phyloP scores from a whole-genome alignment of 2,113 vertebrate species.

The Sorex araneus region DNA sequence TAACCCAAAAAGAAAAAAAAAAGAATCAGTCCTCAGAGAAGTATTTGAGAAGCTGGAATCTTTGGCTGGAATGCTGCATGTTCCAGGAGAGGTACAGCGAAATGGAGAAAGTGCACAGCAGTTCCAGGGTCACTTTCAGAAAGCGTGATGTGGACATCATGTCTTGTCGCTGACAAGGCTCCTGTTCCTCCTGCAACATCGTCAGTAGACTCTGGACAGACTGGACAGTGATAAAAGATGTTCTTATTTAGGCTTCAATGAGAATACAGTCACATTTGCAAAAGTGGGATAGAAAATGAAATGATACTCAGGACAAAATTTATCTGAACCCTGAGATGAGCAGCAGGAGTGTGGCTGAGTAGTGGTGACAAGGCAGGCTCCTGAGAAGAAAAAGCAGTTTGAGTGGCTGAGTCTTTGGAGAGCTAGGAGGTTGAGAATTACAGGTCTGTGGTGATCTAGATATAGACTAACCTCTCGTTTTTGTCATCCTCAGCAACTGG shows the following conservation, averaged over 20 bases:
- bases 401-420: background rate
- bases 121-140: background rate
- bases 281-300: background rate
- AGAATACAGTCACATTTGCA: background rate
- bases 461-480: too few relatives aligned
- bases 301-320: background rate
- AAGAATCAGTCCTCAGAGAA: rapidly evolving
- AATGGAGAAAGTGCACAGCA: constrained; percentile 22
- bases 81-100: background rate
- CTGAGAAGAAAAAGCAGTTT: background rate
- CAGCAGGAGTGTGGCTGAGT: background rate
- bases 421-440: background rate
- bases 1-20: too few relatives aligned
- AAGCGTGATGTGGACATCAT: background rate
- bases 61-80: background rate
- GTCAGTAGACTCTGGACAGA: background rate
- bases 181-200: constrained; percentile 43
- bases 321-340: background rate
- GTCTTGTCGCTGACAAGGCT: constrained; percentile 53
- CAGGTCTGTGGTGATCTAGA: background rate
- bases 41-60: constrained; percentile 39
- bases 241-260: background rate
- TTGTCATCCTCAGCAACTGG: background rate
- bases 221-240: background rate
- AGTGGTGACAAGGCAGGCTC: too few relatives aligned